Percentiles rank a stretch among this genome's conserved stretches.
Conservation (phyloP, 35 echinoderm and acorn worm genomes). For the Diadema setosum region DNA sequence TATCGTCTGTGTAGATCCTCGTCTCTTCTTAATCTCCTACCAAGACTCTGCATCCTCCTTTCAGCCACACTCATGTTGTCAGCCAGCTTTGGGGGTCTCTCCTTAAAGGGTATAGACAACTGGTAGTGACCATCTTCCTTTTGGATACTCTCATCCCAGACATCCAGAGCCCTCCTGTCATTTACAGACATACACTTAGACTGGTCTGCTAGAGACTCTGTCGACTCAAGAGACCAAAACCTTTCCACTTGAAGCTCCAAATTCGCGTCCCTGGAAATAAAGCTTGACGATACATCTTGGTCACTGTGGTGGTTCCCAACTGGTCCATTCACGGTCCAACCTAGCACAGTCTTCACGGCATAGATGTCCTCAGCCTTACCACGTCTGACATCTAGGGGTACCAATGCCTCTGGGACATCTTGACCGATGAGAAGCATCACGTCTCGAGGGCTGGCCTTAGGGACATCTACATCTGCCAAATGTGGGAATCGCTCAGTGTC, state of each 20-base stretch:
- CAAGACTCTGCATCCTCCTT: neutral
- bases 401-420: conserved; percentile 24
- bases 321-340: conserved; percentile 67
- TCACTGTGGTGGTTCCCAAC: neutral
- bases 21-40: neutral
- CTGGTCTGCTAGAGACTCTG: neutral
- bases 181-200: neutral
- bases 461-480: neutral
- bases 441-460: neutral
- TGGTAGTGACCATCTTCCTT: conserved; percentile 5
- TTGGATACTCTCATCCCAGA: neutral
- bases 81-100: neutral
- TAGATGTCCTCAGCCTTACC: conserved; percentile 15
- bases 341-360: conserved; percentile 17
- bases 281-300: neutral
- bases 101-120: conserved; percentile 21
- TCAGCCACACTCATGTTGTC: neutral
- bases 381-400: conserved; percentile 21
- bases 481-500: conserved; percentile 10
- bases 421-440: conserved; percentile 44
- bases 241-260: conserved; percentile 11
- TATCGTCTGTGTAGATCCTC: neutral
- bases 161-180: neutral
- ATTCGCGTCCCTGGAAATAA: neutral
- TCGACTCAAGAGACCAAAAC: neutral